Base-by-base conservation (phyloP, 2,888 invertebrate species). In the Spisula subtruncata region DNA sequence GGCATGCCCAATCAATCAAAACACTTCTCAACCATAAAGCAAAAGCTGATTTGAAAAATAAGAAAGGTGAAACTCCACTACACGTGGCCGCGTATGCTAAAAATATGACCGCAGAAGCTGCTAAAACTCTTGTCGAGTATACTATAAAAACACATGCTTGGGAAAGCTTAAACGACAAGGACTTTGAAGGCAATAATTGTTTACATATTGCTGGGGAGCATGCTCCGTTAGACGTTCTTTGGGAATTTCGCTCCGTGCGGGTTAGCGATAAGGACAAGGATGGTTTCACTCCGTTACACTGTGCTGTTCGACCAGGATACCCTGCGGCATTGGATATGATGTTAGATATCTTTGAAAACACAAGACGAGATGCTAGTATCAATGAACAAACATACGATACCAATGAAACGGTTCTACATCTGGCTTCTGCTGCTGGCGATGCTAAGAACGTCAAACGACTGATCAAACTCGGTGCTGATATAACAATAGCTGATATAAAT, bases 71-170 rank as follows among this genome's bases (percentile, higher is more conserved):
- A 87, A 96, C 95, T 0, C 91, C 94, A 10, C 93, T 96, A 1
- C 96, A 96, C 87, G 93, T 94, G 25, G 95, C 95, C 2, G 94
- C 93, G 18, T 88, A 87, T 56, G 94, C 95, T 0, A 84, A 89
- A 20, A 66, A 85, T 5, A 93, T 94, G 10, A 88, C 84, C 2
- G 80, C 90, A 89, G 95, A 88, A 91, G 86, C 94, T 8, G 94
- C 95, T 12, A 84, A 91, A 20, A 84, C 80, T 35, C 86, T 96
- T 10, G 93, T 96, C n/a, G 93, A 94, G 14, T 93, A 94, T 82
- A 94, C 95, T 83, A 95, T 96, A 82, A 96, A 95, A 87, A 93
- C 94, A 0, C 95, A 95, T 89, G 94, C 94, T 56, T 96, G 96
- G 96, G 95, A 96, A 32, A 93, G 95, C 86, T 93, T 96, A 2